Percentiles rank a stretch among this genome's conserved stretches.
Conservation (phyloP, 2,888 invertebrate species). For the Yponomeuta cagnagella region DNA sequence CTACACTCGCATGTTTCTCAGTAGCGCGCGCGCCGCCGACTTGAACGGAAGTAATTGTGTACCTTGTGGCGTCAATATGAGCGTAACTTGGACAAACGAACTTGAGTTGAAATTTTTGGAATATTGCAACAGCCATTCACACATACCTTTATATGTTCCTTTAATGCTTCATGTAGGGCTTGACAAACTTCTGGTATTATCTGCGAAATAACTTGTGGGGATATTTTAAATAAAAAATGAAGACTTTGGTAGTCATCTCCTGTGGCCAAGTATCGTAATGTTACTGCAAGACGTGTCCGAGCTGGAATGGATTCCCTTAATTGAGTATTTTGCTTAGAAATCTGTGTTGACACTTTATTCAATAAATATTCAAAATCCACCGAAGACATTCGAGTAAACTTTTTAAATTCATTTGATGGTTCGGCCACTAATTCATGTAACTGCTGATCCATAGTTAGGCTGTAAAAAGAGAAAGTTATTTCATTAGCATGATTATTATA, state of each 20-base stretch:
- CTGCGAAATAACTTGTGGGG: constrained; percentile 17
- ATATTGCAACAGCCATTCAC: constrained; percentile 11
- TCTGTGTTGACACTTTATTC: constrained; percentile 12
- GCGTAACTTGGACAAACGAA: no score
- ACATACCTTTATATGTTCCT: constrained; percentile 15
- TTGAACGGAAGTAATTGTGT: no score
- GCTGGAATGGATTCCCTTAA: constrained; percentile 18
- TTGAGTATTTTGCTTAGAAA: constrained; percentile 18
- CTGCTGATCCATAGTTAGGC: constrained; percentile 13
- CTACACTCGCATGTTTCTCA: no score
- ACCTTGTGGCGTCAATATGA: no score
- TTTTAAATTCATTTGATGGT: constrained; percentile 10
- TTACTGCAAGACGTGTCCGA: constrained; percentile 12
- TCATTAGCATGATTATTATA: constrained; percentile 14
- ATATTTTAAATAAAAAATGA: constrained; percentile 19
- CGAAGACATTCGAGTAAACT: constrained; percentile 19
- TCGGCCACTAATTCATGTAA: no score
- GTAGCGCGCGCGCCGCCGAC: no score
- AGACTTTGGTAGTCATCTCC: constrained; percentile 17
- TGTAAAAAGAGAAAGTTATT: constrained; percentile 17
- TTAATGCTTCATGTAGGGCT: constrained; percentile 16
- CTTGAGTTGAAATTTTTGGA: no score
- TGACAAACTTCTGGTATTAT: constrained; percentile 19
- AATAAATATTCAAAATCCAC: constrained; percentile 19
- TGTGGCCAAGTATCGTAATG: constrained; percentile 5